Base-by-base conservation (phyloP, 2,888 invertebrate genomes). In the Julus scandinavius region DNA sequence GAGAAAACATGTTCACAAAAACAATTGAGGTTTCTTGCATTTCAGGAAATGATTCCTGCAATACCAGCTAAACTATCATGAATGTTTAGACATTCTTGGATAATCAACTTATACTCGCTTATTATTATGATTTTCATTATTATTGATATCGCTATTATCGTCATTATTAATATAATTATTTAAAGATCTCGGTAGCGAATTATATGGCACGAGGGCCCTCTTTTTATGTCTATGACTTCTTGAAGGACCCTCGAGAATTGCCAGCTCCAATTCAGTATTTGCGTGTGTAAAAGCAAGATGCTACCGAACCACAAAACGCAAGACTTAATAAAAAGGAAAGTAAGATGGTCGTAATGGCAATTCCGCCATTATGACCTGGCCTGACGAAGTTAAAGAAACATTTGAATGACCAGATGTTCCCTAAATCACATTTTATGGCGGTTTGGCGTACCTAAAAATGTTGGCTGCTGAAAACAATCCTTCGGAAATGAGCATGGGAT, bases 391-490 rank as follows among this genome's bases (percentile, higher is more conserved):
- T 49, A 58, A 50, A 50, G 58, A 15, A 58, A 15, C 58, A 58
- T 58, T 58, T 58, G 58, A 58, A 58, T 58, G 58, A 15, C 58
- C 58, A 58, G 58, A 58, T 58, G 58, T 58, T n/a, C 63, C 63
- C 6, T 63, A 63, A 63, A 63, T 63, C 63, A 63, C 20, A 63
- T 63, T 63, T 29, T 63, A 63, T 63, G 63, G 63, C 20, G 20
- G 15, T 4, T 84, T 40, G 15, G 5, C 45, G 85, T 90, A 90
- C 87, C 92, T 92, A 92, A 97, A 97, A 93, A 99, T 99, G 93
- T 99, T 99, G 90, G 99, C 99, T 29, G 99, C 98, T 20, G 99
- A 99, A 93, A 99, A 99, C 88, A 99, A 94, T 54, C 98, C 98
- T 93, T 98, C 98, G 45, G 98, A 97, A 90, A 96, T 96, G 90